A percentile compares a stretch with the other conserved stretches of the same genome.
phyloP scores from a whole-genome alignment of 2,888 invertebrate species.

The Leucophora obtusa region DNA sequence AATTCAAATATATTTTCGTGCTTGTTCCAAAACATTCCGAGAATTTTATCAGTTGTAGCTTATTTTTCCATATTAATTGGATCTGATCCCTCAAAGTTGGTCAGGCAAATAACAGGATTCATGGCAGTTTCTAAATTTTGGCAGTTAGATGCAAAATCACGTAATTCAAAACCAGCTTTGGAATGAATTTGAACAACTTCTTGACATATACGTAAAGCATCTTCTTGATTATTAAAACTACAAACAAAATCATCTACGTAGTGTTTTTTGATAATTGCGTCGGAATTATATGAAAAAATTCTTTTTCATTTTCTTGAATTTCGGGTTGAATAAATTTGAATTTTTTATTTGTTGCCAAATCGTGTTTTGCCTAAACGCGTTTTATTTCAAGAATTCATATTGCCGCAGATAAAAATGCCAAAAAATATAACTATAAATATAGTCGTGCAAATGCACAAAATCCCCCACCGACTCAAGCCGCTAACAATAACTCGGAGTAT shows the following conservation, averaged over 20 bases:
- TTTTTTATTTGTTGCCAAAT: no score
- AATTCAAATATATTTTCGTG: slow-evolving; percentile 8
- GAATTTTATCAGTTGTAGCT: slow-evolving; percentile 30
- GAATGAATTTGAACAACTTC: slow-evolving; percentile 1
- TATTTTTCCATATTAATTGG: slow-evolving; percentile 13
- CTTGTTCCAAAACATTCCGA: slow-evolving; percentile 32
- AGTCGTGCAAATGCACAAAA: no score
- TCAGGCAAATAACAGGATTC: not conserved
- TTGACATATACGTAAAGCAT: slow-evolving; percentile 25
- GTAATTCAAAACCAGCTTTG: slow-evolving; percentile 18
- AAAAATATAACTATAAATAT: no score
- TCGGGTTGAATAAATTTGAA: no score
- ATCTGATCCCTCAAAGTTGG: not conserved
- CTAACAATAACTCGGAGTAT: no score
- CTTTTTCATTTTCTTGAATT: no score
- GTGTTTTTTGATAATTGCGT: slow-evolving; percentile 45
- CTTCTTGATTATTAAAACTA: slow-evolving; percentile 43
- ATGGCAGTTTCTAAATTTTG: slow-evolving; percentile 10
- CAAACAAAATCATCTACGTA: slow-evolving; percentile 61
- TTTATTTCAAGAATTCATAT: no score
- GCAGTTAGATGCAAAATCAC: slow-evolving; percentile 34
- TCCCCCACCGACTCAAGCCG: no score
- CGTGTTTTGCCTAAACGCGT: no score
- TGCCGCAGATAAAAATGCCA: no score
- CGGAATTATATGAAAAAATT: no score